Base-by-base conservation (phyloP, 1,140 invertebrate species). In the Drosophila suzukii region DNA sequence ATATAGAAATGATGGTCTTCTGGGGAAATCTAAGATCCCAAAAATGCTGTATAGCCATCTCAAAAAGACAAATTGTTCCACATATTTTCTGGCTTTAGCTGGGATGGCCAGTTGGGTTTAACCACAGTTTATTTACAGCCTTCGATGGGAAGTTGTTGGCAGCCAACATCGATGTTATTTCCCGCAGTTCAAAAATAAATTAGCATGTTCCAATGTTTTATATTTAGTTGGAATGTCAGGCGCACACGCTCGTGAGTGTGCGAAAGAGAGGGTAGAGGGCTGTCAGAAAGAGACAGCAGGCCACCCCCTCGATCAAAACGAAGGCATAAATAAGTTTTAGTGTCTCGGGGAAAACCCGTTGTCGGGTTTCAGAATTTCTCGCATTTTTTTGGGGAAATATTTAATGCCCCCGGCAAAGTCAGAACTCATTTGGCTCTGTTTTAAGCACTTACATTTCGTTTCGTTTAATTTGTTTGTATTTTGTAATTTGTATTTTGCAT, bases 311-410 rank as follows among this genome's bases (percentile, higher is more conserved):
- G 27, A 57, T 36, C 27, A 34, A 57, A 57, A 49, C 27, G 43
- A 57, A 76, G 66, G 70, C 71, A 79, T 83, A 78, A 71, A 83
- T 66, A 83, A 84, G 72, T 72, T 73, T 80, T 83, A 75, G 57
- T 75, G 75, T 63, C 61, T 51, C 71, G 78, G 67, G 59, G 53
- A 81, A 86, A 86, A 78, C 55, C 65, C 78, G 74, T 60, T 73
- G 30, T n/a, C 56, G 13, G 24, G 32, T 7, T 34, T 55, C 30
- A 34, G 4, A 47, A 43, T 38, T 56, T 58, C 58, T 71, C 27
- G 54, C n/a, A 53, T 66, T 39, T 72, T 78, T 71, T 73, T 58
- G 44, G 43, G 57, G n/a, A 62, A 60, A 71, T 61, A 72, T 76
- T 81, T 71, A 46, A 73, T 62, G 80, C 66, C 67, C 17, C 50